Conservation (phyloP, 2,888 invertebrate species). For the Stenodema calcarata region DNA sequence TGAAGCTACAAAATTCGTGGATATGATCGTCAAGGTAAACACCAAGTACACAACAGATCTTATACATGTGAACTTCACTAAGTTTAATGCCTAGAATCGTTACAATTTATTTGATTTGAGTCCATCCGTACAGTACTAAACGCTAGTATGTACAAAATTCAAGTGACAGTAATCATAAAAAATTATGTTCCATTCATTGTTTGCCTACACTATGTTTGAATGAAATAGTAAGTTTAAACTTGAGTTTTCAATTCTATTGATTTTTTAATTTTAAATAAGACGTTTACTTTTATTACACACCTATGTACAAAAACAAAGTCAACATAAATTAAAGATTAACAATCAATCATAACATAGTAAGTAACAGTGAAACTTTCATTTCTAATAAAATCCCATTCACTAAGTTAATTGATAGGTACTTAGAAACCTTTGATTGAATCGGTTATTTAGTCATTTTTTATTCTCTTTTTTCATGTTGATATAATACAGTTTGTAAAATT, state of each 20-base stretch:
- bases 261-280: neutral
- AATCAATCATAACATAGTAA: conserved; percentile 36
- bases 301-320: conserved; percentile 27
- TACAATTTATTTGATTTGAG: conserved; percentile 48
- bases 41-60: neutral
- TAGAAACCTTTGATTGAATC: conserved; percentile 14
- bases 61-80: conserved; percentile 35
- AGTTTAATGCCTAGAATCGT: conserved; percentile 53
- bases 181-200: conserved; percentile 43
- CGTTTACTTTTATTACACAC: conserved; percentile 3
- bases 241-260: neutral
- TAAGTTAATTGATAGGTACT: conserved; percentile 22
- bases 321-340: conserved; percentile 33
- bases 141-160: conserved; percentile 47
- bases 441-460: neutral
- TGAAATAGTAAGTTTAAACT: neutral
- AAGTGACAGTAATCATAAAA: conserved; percentile 51
- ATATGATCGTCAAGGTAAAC: neutral
- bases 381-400: conserved; percentile 10
- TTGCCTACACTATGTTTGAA: neutral
- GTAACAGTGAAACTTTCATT: conserved; percentile 16
- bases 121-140: conserved; percentile 45
- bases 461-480: neutral
- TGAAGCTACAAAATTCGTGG: neutral
- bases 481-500: conserved; percentile 25